These are phyloP conservation scores for Oasisia sp. DNA, from an alignment of 2,888 invertebrate genomes.

Conservation along the genomic window DNA sequence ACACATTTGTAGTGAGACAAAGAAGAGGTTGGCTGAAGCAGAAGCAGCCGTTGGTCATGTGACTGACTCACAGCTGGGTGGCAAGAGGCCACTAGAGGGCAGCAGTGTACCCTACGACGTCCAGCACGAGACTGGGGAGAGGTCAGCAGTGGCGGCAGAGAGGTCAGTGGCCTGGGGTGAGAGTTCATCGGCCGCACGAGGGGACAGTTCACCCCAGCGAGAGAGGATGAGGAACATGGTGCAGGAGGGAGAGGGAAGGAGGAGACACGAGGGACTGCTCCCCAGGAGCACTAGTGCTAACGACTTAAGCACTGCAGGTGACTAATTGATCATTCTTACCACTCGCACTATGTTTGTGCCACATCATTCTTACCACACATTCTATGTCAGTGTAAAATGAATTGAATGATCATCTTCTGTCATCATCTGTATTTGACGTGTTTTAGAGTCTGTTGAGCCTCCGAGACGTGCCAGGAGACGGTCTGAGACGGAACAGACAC, in stretches of 20 bases:
- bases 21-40: background rate
- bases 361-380: background rate
- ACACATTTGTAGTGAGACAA: background rate
- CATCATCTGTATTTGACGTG: background rate
- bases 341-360: background rate
- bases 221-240: slow-evolving; percentile 25
- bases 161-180: background rate
- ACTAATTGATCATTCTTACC: background rate
- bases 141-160: slow-evolving; percentile 28
- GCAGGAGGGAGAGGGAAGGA: slow-evolving; percentile 29
- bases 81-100: background rate
- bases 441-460: background rate
- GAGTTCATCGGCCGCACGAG: background rate
- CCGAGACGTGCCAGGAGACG: background rate
- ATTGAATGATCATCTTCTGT: background rate
- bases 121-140: slow-evolving; percentile 44
- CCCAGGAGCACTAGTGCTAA: slow-evolving; percentile 30
- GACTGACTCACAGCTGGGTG: background rate
- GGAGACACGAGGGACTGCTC: slow-evolving; percentile 24
- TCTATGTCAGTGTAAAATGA: background rate
- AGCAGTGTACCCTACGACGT: slow-evolving; percentile 45
- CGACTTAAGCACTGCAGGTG: slow-evolving; percentile 26
- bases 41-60: background rate
- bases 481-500: background rate
- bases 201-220: background rate